A percentile compares a stretch with the other conserved stretches of the same genome.
Evolutionary conservation across 1,140 invertebrate species (phyloP).

Genomic region (Manduca sexta): DNA sequence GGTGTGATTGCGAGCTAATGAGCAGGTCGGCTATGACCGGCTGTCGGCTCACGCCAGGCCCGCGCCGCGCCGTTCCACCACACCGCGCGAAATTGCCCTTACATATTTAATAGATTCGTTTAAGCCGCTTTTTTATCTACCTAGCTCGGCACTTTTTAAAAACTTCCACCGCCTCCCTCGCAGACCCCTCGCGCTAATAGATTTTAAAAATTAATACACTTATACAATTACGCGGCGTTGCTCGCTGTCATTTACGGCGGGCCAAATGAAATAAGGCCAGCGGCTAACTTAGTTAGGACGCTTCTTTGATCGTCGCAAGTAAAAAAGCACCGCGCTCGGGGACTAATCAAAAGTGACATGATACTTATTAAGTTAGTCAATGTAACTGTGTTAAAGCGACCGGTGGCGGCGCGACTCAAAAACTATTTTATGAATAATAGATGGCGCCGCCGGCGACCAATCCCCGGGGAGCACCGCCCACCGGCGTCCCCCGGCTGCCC

Average conservation of each 20-base stretch:
- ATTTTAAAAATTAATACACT: slow-evolving; percentile 63
- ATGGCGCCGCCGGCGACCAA: slow-evolving; percentile 63
- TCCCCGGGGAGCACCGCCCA: slow-evolving; percentile 64
- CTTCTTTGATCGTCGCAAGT: slow-evolving; percentile 53
- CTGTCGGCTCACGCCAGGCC: too few relatives aligned
- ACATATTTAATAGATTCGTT: slow-evolving; percentile 58
- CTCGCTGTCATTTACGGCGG: slow-evolving; percentile 34
- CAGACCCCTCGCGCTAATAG: slow-evolving; percentile 47
- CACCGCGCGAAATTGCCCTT: slow-evolving; percentile 40
- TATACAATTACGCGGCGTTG: slow-evolving; percentile 38
- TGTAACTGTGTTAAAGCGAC: slow-evolving; percentile 61
- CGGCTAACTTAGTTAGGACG: slow-evolving; percentile 33
- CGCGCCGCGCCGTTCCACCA: slow-evolving; percentile 16
- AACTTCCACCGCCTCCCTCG: slow-evolving; percentile 15
- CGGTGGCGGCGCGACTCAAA: slow-evolving; percentile 66
- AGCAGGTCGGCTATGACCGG: too few relatives aligned
- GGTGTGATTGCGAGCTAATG: slow-evolving; percentile 27
- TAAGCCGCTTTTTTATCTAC: slow-evolving; percentile 54
- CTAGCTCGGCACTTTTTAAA: slow-evolving; percentile 31
- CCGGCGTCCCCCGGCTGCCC: slow-evolving; percentile 14
- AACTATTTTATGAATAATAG: slow-evolving; percentile 74
- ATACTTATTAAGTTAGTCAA: slow-evolving; percentile 65
- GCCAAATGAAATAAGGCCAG: slow-evolving; percentile 42
- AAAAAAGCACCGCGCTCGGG: slow-evolving; percentile 42
- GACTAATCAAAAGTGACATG: slow-evolving; percentile 70